Base-by-base conservation (phyloP, 2,113 vertebrate genomes). In the Syrrhaptes paradoxus region DNA sequence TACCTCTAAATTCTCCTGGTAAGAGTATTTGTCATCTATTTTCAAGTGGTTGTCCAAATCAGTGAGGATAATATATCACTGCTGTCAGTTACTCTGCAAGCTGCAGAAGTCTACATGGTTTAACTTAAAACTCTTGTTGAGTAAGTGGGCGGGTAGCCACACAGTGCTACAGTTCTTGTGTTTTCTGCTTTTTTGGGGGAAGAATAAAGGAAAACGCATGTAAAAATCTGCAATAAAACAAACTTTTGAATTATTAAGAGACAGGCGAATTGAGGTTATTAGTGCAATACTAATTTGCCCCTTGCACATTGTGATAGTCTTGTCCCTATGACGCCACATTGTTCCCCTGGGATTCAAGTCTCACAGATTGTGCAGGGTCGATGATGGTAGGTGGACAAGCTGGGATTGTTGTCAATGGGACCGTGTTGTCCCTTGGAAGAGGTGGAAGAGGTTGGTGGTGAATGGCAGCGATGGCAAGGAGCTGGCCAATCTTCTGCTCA, bases 11-110 rank as follows among this genome's bases (percentile, higher is more conserved):
- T 91, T 93, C 62, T 91, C 7, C 21, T 57, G 83, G 77, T 81
- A 72, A 59, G 54, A 78, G 38, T 91, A 79, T 94, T 81, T 95
- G 81, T 94, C 89, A 96, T 93, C 49, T 21, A 9, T 82, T 95
- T 95, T 85, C 67, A 87, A 87, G 58, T 91, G 81, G 96, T 96
- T 87, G 87, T 93, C 89, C 87, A 90, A 87, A 90, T 96, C 85
- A 68, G 41, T 85, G 89, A 85, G 36, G 62, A 76, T 93, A 95
- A 96, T 91, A 13, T 4, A 90, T 94, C 96, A 59, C 71, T 93
- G 79, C 72, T 96, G 92, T 97, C 93, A 92, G 68, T 95, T 93
- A 84, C 43, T 86, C 31, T 34, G 55, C 52, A 85, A 93, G 85
- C 59, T 85, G 72, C 67, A 67, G 34, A 55, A 74, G 75, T 77